A percentile compares a stretch with the other conserved stretches of the same genome.
Evolutionary conservation across 2,888 invertebrate genomes (phyloP).

Genomic region (Odiellus spinosus): DNA sequence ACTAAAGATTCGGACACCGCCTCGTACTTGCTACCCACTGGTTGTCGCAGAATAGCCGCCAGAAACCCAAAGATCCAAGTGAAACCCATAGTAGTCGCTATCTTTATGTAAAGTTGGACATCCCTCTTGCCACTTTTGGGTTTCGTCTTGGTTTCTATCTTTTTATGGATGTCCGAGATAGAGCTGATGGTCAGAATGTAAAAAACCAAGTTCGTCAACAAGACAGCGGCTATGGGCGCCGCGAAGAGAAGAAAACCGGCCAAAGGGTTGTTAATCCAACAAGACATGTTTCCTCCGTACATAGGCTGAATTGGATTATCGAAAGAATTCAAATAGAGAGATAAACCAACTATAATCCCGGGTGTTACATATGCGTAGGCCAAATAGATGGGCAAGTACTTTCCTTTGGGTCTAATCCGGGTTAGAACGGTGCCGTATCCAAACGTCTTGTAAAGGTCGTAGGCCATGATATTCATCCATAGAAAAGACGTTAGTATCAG

Average conservation of each 20-base stretch:
- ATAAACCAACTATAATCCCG: conserved; percentile 24
- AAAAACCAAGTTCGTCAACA: conserved; percentile 20
- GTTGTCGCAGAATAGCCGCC: conserved; percentile 13
- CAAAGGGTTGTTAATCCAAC: conserved; percentile 21
- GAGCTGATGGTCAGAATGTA: conserved; percentile 20
- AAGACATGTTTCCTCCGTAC: conserved; percentile 19
- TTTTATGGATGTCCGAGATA: conserved; percentile 15
- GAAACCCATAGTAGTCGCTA: conserved; percentile 23
- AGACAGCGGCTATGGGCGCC: conserved; percentile 19
- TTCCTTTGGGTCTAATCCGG: conserved; percentile 14
- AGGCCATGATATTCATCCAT: conserved; percentile 34
- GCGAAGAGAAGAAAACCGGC: conserved; percentile 22
- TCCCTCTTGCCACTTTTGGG: conserved; percentile 15
- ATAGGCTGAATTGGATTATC: conserved; percentile 12
- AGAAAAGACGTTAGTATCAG: conserved; percentile 29
- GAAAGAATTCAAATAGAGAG: conserved; percentile 25
- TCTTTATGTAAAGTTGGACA: conserved; percentile 20
- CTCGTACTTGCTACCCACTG: conserved; percentile 5
- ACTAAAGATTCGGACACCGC: conserved; percentile 13
- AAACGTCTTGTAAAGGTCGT: conserved; percentile 30
- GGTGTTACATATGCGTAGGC: conserved; percentile 29
- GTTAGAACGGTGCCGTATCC: conserved; percentile 19
- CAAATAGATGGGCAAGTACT: conserved; percentile 17
- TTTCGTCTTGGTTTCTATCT: conserved; percentile 3
- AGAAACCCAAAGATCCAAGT: conserved; percentile 24